Conservation (phyloP, 1,140 invertebrate species). For the Zaprionus gabonicus region DNA sequence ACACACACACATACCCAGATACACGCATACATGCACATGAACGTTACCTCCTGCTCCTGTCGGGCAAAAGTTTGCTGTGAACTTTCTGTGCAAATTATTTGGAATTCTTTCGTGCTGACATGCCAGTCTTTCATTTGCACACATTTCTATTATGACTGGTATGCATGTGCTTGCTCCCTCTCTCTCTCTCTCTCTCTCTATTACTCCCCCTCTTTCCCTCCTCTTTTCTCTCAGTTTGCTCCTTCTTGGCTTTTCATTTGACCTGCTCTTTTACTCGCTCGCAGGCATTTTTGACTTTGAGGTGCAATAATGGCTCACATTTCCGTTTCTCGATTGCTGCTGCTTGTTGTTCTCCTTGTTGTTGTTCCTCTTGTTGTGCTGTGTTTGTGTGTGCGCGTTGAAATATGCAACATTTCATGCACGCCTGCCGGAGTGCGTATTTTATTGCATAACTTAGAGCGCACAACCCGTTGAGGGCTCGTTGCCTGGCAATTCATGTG, state of each 20-base stretch:
- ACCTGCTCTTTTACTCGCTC: constrained; percentile 18
- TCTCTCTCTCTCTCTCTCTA: not conserved
- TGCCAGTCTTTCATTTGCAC: constrained; percentile 40
- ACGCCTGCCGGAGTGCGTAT: constrained; percentile 20
- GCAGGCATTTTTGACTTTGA: constrained; percentile 49
- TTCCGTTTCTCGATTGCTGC: not conserved
- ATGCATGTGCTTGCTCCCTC: not conserved
- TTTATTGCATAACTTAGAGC: constrained; percentile 31
- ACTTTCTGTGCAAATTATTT: constrained; percentile 42
- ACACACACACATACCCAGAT: not conserved
- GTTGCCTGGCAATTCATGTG: constrained; percentile 9
- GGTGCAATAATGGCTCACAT: constrained; percentile 53
- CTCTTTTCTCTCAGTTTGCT: not conserved
- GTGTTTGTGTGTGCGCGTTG: constrained; percentile 19
- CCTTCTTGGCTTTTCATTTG: not conserved
- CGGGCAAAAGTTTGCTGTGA: constrained; percentile 2
- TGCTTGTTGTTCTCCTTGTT: not conserved
- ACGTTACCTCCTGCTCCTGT: not conserved
- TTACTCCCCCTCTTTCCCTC: not conserved
- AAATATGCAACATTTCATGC: constrained; percentile 34
- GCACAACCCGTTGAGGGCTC: not conserved
- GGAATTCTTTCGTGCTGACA: constrained; percentile 35
- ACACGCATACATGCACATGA: not conserved
- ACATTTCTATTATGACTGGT: constrained; percentile 39
- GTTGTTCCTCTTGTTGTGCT: not conserved